Evolutionary conservation across 2,113 vertebrate species (phyloP), one percentile per base, ranked within the genome.

Genomic region (human (Homo sapiens)): DNA sequence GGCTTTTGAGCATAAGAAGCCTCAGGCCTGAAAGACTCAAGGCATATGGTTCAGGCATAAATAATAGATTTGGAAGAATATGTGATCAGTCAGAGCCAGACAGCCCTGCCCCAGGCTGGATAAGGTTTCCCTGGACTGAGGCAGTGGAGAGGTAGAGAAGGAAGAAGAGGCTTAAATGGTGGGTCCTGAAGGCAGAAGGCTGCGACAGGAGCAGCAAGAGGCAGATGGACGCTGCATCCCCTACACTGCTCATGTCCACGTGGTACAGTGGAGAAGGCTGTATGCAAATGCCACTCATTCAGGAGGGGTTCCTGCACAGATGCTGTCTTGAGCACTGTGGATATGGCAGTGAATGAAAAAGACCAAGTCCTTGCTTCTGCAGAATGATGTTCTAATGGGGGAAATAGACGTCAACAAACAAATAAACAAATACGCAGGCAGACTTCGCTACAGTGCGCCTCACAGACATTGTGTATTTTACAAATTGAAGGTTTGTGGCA

Each of bases 31-130:
- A 95, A 95, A 97, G 95, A 95, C 95, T 92, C 92, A 2, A 94
- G 97, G 98, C 92, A 50, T 76, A 87, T 25, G 2, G 80, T 55
- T 79, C 97, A 95, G 94, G 84, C 93, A 98, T 98, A 96, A 98
- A 98, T 98, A 98, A 98, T 98, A 98, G 98, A 98, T 98, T 98
- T 98, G 90, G 98, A 90, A 96, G 97, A 98, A 96, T 95, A 90
- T 4, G 16, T 93, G 95, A 98, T 98, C 64, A 32, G 81, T 93
- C 88, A 97, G 94, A 78, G 87, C n/a, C 94, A 96, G 97, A 89
- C 90, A 95, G 87, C 95, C 82, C 90, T 95, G 98, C 98, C 97
- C 40, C 90, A 78, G 97, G 98, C 97, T 90, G 96, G 92, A 95
- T 94, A 91, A 96, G 90, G 79, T 95, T 97, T 93, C 94, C 81